These are phyloP conservation scores for Mallotus villosus DNA, from an alignment of 2,797 vertebrate genomes.

Conservation along the genomic window DNA sequence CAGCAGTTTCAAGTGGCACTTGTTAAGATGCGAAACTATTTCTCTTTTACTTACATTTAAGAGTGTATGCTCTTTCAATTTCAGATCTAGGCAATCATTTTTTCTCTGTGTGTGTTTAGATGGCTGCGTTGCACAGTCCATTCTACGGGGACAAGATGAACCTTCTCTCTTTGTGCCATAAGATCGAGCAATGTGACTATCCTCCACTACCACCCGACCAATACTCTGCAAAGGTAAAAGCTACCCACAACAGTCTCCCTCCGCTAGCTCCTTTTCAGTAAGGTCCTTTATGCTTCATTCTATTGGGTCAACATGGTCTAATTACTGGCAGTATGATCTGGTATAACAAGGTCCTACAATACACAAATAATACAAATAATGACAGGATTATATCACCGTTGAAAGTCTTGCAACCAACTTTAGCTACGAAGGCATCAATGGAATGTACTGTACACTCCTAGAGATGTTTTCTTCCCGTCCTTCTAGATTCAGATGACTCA, in stretches of 20 bases:
- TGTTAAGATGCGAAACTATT: too few relatives aligned
- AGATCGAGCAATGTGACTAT: slow-evolving; percentile 88
- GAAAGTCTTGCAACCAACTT: slow-evolving; percentile 29
- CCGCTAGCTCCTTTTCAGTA: too few relatives aligned
- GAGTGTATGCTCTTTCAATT: slow-evolving; percentile 16
- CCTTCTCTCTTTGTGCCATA: slow-evolving; percentile 84
- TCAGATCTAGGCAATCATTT: neutral
- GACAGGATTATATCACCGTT: slow-evolving; percentile 40
- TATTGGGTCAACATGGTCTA: too few relatives aligned
- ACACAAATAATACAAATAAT: slow-evolving; percentile 34
- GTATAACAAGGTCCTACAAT: too few relatives aligned
- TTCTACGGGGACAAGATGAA: slow-evolving; percentile 91
- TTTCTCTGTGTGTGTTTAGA: slow-evolving; percentile 56
- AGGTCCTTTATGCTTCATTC: too few relatives aligned
- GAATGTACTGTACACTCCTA: too few relatives aligned
- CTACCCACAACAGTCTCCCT: neutral
- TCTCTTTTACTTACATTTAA: too few relatives aligned
- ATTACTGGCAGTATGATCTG: too few relatives aligned
- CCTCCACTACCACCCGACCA: slow-evolving; percentile 82
- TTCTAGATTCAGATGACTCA: neutral
- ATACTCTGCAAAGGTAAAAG: slow-evolving; percentile 52
- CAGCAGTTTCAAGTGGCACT: neutral
- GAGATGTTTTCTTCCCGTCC: too few relatives aligned
- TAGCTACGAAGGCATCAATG: too few relatives aligned
- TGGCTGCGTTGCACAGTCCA: slow-evolving; percentile 87